Evolutionary conservation across 2,888 invertebrate species (phyloP).

Genomic region (Himalopsyche japonica): DNA sequence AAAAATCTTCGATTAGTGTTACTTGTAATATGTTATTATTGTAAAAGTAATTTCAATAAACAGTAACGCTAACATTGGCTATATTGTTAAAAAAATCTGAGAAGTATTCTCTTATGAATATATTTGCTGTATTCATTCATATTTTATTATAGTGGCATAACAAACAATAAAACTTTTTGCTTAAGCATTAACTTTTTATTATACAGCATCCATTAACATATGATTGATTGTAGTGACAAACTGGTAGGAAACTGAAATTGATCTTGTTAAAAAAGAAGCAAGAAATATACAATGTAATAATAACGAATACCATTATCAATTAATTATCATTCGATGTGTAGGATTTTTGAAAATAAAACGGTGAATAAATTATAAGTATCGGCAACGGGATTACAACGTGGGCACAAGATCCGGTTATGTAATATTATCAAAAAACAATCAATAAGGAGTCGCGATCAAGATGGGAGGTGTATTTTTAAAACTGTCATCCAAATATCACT

Average conservation of each 20-base stretch:
- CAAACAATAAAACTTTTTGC: too few relatives aligned
- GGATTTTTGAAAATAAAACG: not conserved
- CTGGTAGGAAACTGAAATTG: not conserved
- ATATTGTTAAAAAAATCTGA: too few relatives aligned
- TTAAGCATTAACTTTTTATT: too few relatives aligned
- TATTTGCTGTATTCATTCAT: too few relatives aligned
- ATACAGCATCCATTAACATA: too few relatives aligned
- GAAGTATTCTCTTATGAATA: too few relatives aligned
- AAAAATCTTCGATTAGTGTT: too few relatives aligned
- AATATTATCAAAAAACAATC: not conserved
- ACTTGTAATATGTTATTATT: too few relatives aligned
- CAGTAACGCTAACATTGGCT: too few relatives aligned
- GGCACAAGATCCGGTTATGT: slow-evolving; percentile 25
- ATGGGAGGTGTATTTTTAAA: not conserved
- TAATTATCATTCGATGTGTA: not conserved
- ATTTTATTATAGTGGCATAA: too few relatives aligned
- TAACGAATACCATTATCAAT: not conserved
- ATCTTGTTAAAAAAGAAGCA: not conserved
- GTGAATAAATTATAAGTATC: not conserved
- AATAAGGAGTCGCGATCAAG: not conserved
- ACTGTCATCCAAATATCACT: not conserved
- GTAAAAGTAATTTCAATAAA: too few relatives aligned
- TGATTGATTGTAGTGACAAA: not conserved
- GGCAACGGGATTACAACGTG: not conserved
- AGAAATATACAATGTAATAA: not conserved